Evolutionary conservation across 2,888 invertebrate species (phyloP).

Genomic region (Dynastes grantii): DNA sequence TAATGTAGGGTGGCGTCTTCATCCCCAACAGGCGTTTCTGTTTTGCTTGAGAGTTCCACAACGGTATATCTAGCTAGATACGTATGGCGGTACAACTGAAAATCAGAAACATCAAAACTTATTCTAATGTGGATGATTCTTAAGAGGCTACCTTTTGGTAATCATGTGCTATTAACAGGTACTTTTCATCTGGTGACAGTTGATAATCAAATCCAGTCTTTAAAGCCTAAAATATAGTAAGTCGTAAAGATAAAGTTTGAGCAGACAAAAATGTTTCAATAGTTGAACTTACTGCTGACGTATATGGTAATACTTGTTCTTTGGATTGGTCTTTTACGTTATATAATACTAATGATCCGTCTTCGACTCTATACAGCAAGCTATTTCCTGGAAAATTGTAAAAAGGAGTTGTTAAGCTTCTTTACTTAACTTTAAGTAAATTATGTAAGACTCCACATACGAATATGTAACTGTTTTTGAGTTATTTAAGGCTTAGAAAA

Average conservation of each 20-base stretch:
- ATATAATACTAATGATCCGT: slow-evolving; percentile 75
- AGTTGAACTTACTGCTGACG: slow-evolving; percentile 20
- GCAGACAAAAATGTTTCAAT: neutral
- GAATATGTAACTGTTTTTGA: neutral
- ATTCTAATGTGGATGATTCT: neutral
- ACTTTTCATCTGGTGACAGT: slow-evolving; percentile 79
- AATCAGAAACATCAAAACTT: slow-evolving; percentile 22
- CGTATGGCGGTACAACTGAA: slow-evolving; percentile 85
- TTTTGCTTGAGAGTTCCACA: slow-evolving; percentile 75
- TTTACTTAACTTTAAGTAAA: neutral
- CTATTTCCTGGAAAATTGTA: slow-evolving; percentile 70
- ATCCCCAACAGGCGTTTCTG: slow-evolving; percentile 63
- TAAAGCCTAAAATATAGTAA: slow-evolving; percentile 61
- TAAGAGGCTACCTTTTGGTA: slow-evolving; percentile 75
- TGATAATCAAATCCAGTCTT: slow-evolving; percentile 72
- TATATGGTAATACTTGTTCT: slow-evolving; percentile 67
- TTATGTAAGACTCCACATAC: neutral
- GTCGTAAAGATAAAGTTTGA: neutral
- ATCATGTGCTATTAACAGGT: slow-evolving; percentile 76
- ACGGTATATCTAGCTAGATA: slow-evolving; percentile 83
- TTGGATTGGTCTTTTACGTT: slow-evolving; percentile 71
- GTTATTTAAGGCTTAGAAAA: too few relatives aligned
- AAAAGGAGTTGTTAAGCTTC: neutral
- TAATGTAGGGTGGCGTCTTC: slow-evolving; percentile 75
- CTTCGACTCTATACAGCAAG: slow-evolving; percentile 75